A percentile compares a stretch with the other conserved stretches of the same genome.
Conservation (phyloP, 2,888 invertebrate genomes). For the Pyrgus malvae region DNA sequence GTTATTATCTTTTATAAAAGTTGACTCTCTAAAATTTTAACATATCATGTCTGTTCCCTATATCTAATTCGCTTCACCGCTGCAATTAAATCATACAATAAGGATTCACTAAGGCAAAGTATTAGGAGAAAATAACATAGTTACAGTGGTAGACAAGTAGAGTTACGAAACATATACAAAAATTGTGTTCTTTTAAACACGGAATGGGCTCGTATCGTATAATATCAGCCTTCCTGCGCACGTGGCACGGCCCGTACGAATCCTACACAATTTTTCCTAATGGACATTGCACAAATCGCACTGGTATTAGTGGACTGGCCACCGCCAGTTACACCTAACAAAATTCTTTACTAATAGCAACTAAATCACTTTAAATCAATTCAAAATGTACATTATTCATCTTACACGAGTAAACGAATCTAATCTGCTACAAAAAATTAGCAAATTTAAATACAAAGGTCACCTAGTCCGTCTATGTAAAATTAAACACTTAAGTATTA, state of each 20-base stretch:
- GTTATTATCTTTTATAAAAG: constrained; percentile 80
- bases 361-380: constrained; percentile 82
- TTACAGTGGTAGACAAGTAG: constrained; percentile 61
- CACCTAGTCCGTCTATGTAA: constrained; percentile 78
- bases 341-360: constrained; percentile 80
- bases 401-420: constrained; percentile 78
- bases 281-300: constrained; percentile 74
- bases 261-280: constrained; percentile 48
- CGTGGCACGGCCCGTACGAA: constrained; percentile 49
- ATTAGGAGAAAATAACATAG: constrained; percentile 65
- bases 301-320: constrained; percentile 72
- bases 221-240: constrained; percentile 63
- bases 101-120: constrained; percentile 73
- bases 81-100: constrained; percentile 70
- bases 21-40: constrained; percentile 81
- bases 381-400: constrained; percentile 80
- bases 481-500: constrained; percentile 79
- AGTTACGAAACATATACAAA: constrained; percentile 66
- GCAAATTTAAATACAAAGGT: constrained; percentile 81
- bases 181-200: constrained; percentile 64
- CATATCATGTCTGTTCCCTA: constrained; percentile 81
- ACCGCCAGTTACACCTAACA: constrained; percentile 74
- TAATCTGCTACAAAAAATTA: constrained; percentile 81
- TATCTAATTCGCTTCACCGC: constrained; percentile 78
- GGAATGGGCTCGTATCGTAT: constrained; percentile 69